Base-by-base conservation (phyloP, 1,140 invertebrate species). In the Copidosoma floridanum region DNA sequence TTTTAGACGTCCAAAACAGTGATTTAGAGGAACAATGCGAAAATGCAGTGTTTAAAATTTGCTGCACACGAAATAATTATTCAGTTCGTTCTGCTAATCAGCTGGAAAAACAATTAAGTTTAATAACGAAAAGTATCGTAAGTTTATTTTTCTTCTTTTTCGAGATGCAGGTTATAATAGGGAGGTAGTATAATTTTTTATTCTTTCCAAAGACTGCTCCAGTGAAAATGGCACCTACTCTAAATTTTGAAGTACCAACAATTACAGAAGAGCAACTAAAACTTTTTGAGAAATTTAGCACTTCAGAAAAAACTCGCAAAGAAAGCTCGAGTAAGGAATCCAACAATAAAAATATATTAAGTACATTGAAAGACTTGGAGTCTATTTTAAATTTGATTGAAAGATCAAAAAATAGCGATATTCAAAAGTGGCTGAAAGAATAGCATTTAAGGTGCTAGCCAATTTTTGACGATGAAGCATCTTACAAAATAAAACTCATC, bases 21-120 rank as follows among this genome's bases (percentile, higher is more conserved):
- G 44, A 69, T 23, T 52, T 72, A 2, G 72, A 76, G 26, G 37
- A 73, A 55, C 56, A 71, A 23, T 75, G 70, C 21, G 73, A 76
- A 41, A 66, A 77, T n/a, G 67, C 61, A 1, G 18, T 75, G 0
- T 73, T 69, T 40, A 61, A 72, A 46, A 40, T 75, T 7, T 74
- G 69, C 12, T 72, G 72, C 44, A 64, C 67, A 23, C 46, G 75
- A 50, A 71, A 75, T 59, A 63, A 57, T 24, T 76, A 68, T 52
- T 71, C 74, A 1, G 10, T 40, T 8, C 60, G 46, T 43, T 77
- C 74, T 59, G 67, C 68, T 0, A 52, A 69, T 6, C 69, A 72
- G 51, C 38, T 75, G 11, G 55, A 53, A 8, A 67, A 65, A 26
- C 69, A 55, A 12, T 64, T 76, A n/a, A 48, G 53, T 29, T 55